A percentile compares a stretch with the other conserved stretches of the same genome.
Evolutionary conservation across 2,888 invertebrate genomes (phyloP).

Genomic region (Apodemia zela): DNA sequence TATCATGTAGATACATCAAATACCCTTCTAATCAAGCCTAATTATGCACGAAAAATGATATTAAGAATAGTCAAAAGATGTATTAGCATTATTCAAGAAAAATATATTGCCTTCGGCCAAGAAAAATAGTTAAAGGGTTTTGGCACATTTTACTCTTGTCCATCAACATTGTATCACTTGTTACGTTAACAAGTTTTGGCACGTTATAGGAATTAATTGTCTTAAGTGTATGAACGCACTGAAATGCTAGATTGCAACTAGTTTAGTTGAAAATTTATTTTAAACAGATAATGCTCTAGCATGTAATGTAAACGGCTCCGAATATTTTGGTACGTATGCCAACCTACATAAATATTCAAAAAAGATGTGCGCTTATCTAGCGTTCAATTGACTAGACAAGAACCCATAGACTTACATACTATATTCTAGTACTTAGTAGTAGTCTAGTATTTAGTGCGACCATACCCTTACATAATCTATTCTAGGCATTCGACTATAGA

Average conservation of each 20-base stretch:
- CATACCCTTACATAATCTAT: background rate
- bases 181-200: conserved; percentile 7
- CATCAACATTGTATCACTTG: background rate
- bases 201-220: conserved; percentile 4
- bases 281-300: background rate
- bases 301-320: background rate
- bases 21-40: background rate
- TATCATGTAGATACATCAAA: background rate
- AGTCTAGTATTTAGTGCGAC: background rate
- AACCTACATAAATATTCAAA: background rate
- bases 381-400: background rate
- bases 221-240: background rate
- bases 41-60: background rate
- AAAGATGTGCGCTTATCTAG: background rate
- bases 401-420: background rate
- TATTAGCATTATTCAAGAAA: background rate
- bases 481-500: background rate
- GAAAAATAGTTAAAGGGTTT: background rate
- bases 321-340: background rate
- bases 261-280: too few species aligned
- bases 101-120: too few species aligned
- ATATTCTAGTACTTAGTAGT: background rate
- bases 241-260: background rate
- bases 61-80: too few species aligned
- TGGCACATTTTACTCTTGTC: background rate